A percentile compares a stretch with the other conserved stretches of the same genome.
Evolutionary conservation across 2,797 vertebrate species (phyloP).

Genomic region (Fratercula arctica): DNA sequence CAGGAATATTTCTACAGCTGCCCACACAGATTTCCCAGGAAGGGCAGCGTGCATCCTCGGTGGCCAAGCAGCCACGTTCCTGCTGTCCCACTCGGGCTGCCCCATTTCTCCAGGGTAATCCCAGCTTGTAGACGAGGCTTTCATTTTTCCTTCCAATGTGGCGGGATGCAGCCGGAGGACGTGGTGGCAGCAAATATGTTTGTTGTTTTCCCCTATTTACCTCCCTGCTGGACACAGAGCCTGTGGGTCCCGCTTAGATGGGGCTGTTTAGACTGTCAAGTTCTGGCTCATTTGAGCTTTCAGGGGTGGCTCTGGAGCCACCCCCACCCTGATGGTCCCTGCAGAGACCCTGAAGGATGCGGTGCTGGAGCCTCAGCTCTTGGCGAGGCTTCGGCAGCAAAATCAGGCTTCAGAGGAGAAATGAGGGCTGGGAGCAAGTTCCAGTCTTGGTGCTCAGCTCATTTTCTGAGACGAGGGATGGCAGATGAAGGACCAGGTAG

Average conservation of each 20-base stretch:
- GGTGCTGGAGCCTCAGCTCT: background rate
- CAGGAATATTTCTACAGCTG: conserved; percentile 4
- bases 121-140: background rate
- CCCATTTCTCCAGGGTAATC: background rate
- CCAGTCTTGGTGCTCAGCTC: background rate
- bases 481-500: background rate
- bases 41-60: background rate
- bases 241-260: background rate
- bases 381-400: background rate
- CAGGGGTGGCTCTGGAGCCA: background rate
- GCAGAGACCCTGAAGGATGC: fast-evolving
- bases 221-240: background rate
- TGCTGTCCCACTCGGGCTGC: background rate
- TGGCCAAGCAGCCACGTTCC: background rate
- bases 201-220: background rate
- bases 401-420: background rate
- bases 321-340: background rate
- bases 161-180: fast-evolving
- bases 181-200: background rate
- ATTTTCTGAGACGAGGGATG: background rate
- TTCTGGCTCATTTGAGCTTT: background rate
- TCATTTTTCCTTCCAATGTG: background rate
- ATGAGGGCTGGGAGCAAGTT: fast-evolving
- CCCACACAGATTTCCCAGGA: conserved; percentile 27
- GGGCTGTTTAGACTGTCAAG: background rate